Percentiles rank a stretch among this genome's conserved stretches.
phyloP scores from a whole-genome alignment of 2,797 vertebrate genomes.

The Triplophysa bombifrons region DNA sequence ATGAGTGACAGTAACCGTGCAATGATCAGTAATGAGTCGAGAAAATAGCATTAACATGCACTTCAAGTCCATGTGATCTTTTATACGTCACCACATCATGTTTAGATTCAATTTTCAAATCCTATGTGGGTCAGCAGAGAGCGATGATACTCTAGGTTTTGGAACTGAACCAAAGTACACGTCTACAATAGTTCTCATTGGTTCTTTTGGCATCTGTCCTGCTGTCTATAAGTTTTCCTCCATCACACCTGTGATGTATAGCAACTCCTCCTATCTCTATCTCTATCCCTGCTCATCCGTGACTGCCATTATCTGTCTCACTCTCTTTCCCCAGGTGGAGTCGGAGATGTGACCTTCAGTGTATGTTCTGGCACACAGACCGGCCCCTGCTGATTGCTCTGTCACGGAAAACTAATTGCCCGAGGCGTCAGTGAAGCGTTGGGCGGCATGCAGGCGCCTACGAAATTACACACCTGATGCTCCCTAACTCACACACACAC shows the following conservation, averaged over 20 bases:
- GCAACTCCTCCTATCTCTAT: background rate
- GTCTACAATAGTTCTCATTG: background rate
- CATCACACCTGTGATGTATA: constrained; percentile 21
- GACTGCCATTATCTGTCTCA: constrained; percentile 3
- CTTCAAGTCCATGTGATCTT: too few species aligned
- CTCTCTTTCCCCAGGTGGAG: background rate
- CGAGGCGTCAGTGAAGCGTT: constrained; percentile 51
- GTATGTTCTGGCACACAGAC: constrained; percentile 22
- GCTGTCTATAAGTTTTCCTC: background rate
- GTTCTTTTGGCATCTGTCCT: background rate
- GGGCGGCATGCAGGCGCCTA: background rate
- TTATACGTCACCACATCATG: too few species aligned
- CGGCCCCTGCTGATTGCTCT: constrained; percentile 64
- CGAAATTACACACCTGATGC: constrained; percentile 62
- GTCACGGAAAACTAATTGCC: constrained; percentile 69
- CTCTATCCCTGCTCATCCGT: constrained; percentile 23
- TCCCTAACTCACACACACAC: constrained; percentile 5
- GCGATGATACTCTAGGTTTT: background rate
- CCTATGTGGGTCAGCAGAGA: too few species aligned
- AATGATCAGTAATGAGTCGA: too few species aligned
- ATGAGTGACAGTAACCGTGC: too few species aligned
- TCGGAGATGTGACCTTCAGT: constrained; percentile 44
- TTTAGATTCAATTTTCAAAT: too few species aligned
- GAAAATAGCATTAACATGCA: too few species aligned
- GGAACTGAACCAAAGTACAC: background rate